phyloP scores from a whole-genome alignment of 2,888 invertebrate species.

The Pristionchus arcanus region DNA sequence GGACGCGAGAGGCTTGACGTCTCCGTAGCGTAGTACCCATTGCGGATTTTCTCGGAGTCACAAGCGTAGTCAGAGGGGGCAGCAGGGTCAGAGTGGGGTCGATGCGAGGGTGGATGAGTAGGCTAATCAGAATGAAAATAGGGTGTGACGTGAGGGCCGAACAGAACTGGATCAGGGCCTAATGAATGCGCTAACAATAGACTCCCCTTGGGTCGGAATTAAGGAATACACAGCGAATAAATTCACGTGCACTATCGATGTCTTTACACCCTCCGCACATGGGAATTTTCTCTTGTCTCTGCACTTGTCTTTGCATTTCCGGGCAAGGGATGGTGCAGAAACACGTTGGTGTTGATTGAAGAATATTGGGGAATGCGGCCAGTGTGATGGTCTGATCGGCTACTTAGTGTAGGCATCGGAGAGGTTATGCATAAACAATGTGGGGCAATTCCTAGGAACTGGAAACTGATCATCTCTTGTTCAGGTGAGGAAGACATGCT shows the following conservation, averaged over 20 bases:
- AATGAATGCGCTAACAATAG: slow-evolving; percentile 15
- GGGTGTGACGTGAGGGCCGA: not conserved
- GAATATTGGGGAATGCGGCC: not conserved
- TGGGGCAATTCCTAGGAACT: not conserved
- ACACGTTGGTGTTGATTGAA: not conserved
- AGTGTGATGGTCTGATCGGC: not conserved
- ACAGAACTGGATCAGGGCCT: slow-evolving; percentile 1
- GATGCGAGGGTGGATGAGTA: not conserved
- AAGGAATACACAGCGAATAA: not conserved
- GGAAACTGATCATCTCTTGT: slow-evolving; percentile 55
- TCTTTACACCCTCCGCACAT: not conserved
- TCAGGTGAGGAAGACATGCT: slow-evolving; percentile 75
- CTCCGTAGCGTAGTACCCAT: not conserved
- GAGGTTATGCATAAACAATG: not conserved
- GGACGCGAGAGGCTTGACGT: slow-evolving; percentile 1
- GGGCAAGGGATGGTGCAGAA: not conserved
- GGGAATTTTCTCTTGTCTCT: not conserved
- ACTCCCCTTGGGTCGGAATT: not conserved
- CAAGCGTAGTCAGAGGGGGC: not conserved
- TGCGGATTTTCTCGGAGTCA: not conserved
- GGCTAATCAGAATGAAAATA: not conserved
- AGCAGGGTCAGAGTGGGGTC: not conserved
- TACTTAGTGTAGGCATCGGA: not conserved
- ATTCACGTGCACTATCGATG: not conserved
- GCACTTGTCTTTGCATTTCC: not conserved